Base-by-base conservation (phyloP, 2,888 invertebrate species). In the Falcaria lacertinaria region DNA sequence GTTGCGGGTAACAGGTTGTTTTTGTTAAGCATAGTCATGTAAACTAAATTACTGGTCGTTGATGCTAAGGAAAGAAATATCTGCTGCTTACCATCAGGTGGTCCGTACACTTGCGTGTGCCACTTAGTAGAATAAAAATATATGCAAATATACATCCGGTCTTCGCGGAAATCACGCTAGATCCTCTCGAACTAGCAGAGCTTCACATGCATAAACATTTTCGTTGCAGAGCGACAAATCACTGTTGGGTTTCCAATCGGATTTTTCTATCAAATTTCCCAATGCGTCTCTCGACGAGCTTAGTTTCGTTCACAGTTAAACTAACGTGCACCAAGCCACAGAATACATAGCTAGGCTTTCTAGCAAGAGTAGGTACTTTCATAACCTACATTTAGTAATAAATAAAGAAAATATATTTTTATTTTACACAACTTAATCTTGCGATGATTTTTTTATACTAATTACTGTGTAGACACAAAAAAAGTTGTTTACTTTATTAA, bases 401-500 rank as follows among this genome's bases (percentile, higher is more conserved):
- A 4, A 8, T 6, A 37, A 15, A 22, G 14, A 25, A 19, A 19
- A 13, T 11, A 1, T 19, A 8, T 5, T 16, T 1, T 35, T 17
- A 8, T 13, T n/a, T 13, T 11, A 14, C 14, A 37, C 4, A 15
- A 11, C 14, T 41, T 41, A 44, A 44, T 39, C 42, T 43, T 2
- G 34, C 16, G n/a, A 13, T 4, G 25, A 40, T 47, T 69, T 77
- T 37, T 48, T 57, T 1, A 79, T 34, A 32, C 52, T 60, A 0
- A 77, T 3, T 33, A 50, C 39, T 6, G 58, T 19, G 13, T 64
- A 44, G 1, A 77, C 60, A 53, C 86, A 86, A 43, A 82, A 76
- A 48, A 85, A 74, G 58, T 86, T 86, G 40, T 65, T 68, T 5
- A 54, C 53, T 43, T 74, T 78, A 44, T 83, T 86, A 40, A 64